A percentile compares a stretch with the other conserved stretches of the same genome.
Conservation (phyloP, 2,113 vertebrate genomes). For the Antennarius striatus region DNA sequence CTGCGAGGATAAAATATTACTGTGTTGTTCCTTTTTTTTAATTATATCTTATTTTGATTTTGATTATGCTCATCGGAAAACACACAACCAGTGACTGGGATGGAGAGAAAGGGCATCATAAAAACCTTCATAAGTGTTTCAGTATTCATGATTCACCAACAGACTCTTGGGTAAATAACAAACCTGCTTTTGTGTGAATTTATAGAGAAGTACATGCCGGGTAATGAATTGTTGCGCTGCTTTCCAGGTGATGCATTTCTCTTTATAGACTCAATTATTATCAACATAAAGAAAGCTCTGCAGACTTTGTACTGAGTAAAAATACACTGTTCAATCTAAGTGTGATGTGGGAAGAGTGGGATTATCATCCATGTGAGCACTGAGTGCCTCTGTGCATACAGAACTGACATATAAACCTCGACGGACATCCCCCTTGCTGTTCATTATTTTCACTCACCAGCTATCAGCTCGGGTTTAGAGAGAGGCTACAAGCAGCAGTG, state of each 20-base stretch:
- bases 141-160: constrained; percentile 49
- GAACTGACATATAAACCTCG: constrained; percentile 38
- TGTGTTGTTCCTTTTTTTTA: constrained; percentile 1
- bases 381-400: constrained; percentile 11
- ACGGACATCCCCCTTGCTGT: constrained; percentile 15
- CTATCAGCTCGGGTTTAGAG: constrained; percentile 22
- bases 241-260: constrained; percentile 78
- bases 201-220: constrained; percentile 69
- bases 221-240: constrained; percentile 78
- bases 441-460: constrained; percentile 26
- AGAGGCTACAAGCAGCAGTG: constrained; percentile 5
- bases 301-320: constrained; percentile 66
- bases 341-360: constrained; percentile 6
- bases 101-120: background rate
- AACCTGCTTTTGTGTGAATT: constrained; percentile 74
- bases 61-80: background rate
- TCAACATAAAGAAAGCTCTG: constrained; percentile 78
- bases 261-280: constrained; percentile 82
- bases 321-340: constrained; percentile 7
- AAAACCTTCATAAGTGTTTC: constrained; percentile 2
- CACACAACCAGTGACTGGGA: background rate
- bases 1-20: background rate
- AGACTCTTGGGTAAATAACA: constrained; percentile 72
- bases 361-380: constrained; percentile 4
- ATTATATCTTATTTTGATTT: constrained; percentile 4